Base-by-base conservation (phyloP, 1,140 invertebrate genomes). In the Potamilus streckersoni region DNA sequence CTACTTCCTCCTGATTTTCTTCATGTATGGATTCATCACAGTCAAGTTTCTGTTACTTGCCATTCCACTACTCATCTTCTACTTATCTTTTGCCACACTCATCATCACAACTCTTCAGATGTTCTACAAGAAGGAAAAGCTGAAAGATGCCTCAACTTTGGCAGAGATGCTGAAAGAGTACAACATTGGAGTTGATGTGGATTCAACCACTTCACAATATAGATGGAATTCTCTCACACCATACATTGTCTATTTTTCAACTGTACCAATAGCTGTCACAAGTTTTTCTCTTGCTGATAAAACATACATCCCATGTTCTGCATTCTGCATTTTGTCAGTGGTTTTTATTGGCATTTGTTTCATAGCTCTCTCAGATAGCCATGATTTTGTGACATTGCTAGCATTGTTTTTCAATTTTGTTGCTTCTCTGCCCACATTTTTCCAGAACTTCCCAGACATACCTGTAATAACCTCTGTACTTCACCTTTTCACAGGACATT, bases 381-480 rank as follows among this genome's bases (percentile, higher is more conserved):
- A 94, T 0, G 95, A 96, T 84, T 90, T 93, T 14, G 85, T 95
- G 8, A 92, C 93, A 0, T 89, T 96, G 0, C 90, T 96, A 6
- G 95, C 95, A 83, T 93, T 93, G 5, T 92, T 95, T 0, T 94
- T 95, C 82, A 94, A 96, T 0, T 88, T 96, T 1, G 94, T 74
- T 93, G 94, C 16, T 84, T 94, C 95, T 6, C 94, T 96, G 11
- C 95, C 96, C 80, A 95, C 96, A 86, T 96, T 95, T 84, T 90
- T 96, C 31, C 95, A 94, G 84, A 94, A 79, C 57, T 81, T 86
- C 59, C 85, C 85, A 6, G 17, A 82, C 1, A 74, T 87, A 15
- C 85, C 85, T 19, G 67, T 86, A 8, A 19, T 88, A 13, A 77
- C 81, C 1, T 62, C 68, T 14, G 17, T 83, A 20, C 38, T 88